A percentile compares a stretch with the other conserved stretches of the same genome.
phyloP scores from a whole-genome alignment of 1,140 invertebrate genomes.

The Bombus polaris region DNA sequence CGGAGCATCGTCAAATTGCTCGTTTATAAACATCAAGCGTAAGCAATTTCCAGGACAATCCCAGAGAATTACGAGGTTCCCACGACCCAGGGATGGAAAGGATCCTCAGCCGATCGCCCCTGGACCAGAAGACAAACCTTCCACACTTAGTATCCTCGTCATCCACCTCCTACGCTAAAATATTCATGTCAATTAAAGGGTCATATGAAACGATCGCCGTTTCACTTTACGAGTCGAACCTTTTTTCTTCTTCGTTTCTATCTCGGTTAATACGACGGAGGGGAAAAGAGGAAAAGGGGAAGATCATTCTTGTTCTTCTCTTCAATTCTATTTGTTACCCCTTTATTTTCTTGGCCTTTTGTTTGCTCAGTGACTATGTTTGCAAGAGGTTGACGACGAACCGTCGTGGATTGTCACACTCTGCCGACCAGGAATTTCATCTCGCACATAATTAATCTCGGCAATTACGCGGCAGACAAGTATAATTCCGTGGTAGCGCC shows the following conservation, averaged over 20 bases:
- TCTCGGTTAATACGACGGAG: neutral
- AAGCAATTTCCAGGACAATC: slow-evolving; percentile 27
- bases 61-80: slow-evolving; percentile 10
- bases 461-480: slow-evolving; percentile 75
- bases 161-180: slow-evolving; percentile 29
- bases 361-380: neutral
- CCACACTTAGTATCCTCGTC: neutral
- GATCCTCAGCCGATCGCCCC: neutral
- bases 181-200: slow-evolving; percentile 63
- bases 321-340: too few relatives aligned
- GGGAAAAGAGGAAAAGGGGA: neutral
- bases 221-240: neutral
- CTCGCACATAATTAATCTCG: slow-evolving; percentile 80
- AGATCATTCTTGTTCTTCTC: neutral
- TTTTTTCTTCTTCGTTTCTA: neutral
- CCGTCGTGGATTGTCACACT: slow-evolving; percentile 61
- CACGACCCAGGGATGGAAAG: neutral
- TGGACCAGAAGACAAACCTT: slow-evolving; percentile 14
- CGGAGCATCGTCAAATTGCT: slow-evolving; percentile 8
- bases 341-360: neutral
- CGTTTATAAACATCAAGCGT: slow-evolving; percentile 31
- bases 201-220: slow-evolving; percentile 3
- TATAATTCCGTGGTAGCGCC: slow-evolving; percentile 69
- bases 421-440: slow-evolving; percentile 76
- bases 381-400: slow-evolving; percentile 13